A percentile compares a stretch with the other conserved stretches of the same genome.
Conservation (phyloP, 2,888 invertebrate species). For the Pyrochroa serraticornis region DNA sequence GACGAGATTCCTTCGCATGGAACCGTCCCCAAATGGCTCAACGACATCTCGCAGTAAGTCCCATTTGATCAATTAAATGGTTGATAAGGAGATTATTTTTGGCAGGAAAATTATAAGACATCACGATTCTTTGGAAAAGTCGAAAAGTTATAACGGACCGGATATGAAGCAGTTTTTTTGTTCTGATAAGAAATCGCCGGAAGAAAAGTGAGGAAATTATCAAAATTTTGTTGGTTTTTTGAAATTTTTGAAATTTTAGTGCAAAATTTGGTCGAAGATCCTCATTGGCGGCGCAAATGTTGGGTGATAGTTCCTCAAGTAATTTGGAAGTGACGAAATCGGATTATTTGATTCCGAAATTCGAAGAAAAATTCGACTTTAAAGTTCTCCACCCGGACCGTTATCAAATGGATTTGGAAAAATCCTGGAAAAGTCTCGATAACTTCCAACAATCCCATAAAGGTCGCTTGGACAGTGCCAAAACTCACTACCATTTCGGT, state of each 20-base stretch:
- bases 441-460: constrained; percentile 49
- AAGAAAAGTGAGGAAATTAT: constrained; percentile 1
- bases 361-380: constrained; percentile 36
- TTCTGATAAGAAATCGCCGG: neutral
- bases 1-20: constrained; percentile 35
- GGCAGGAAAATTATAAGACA: constrained; percentile 6
- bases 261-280: constrained; percentile 49
- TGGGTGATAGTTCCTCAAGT: constrained; percentile 36
- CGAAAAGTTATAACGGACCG: neutral
- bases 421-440: constrained; percentile 47
- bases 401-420: constrained; percentile 38
- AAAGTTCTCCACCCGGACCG: constrained; percentile 28
- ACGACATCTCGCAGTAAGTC: constrained; percentile 54
- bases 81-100: neutral
- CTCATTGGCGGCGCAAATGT: constrained; percentile 41
- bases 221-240: constrained; percentile 5
- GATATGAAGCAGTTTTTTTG: constrained; percentile 15
- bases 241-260: constrained; percentile 4
- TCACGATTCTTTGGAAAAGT: constrained; percentile 1
- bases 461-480: constrained; percentile 47
- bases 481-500: constrained; percentile 26
- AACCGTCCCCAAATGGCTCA: constrained; percentile 54
- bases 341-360: constrained; percentile 45
- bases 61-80: neutral
- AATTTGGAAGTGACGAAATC: constrained; percentile 37